phyloP scores from a whole-genome alignment of 2,888 invertebrate genomes.

The Noctua fimbriata region DNA sequence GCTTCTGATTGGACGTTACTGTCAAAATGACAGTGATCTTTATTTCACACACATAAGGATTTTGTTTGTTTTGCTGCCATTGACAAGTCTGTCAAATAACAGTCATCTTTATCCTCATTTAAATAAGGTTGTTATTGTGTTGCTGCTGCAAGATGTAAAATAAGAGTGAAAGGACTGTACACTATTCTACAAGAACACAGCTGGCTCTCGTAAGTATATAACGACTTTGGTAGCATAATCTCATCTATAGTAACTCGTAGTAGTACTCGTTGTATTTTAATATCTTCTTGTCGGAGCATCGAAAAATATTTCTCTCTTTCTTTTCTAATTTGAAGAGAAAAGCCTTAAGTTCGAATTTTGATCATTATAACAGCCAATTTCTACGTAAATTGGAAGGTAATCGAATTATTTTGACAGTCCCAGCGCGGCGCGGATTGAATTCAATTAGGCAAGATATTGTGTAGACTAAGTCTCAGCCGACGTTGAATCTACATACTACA shows the following conservation, averaged over 20 bases:
- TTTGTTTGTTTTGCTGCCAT: no score
- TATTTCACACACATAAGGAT: no score
- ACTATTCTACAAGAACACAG: neutral
- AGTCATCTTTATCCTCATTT: no score
- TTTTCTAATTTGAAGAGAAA: neutral
- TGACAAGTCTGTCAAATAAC: no score
- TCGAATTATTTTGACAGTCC: constrained; percentile 57
- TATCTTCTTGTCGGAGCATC: neutral
- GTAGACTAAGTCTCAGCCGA: constrained; percentile 56
- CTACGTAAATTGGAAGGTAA: constrained; percentile 54
- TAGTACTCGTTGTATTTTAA: neutral
- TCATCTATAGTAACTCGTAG: neutral
- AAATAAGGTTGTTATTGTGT: no score
- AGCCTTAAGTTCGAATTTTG: constrained; percentile 9
- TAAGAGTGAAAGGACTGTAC: no score
- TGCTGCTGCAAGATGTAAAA: no score
- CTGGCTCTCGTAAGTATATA: neutral
- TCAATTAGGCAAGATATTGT: constrained; percentile 60
- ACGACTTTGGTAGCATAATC: neutral
- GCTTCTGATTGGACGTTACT: no score
- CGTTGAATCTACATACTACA: constrained; percentile 43
- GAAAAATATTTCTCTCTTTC: neutral
- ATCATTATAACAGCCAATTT: constrained; percentile 39
- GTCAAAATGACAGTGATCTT: no score
- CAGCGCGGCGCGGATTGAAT: constrained; percentile 50